Evolutionary conservation across 2,113 vertebrate genomes (phyloP).

Genomic region (Mobula birostris): DNA sequence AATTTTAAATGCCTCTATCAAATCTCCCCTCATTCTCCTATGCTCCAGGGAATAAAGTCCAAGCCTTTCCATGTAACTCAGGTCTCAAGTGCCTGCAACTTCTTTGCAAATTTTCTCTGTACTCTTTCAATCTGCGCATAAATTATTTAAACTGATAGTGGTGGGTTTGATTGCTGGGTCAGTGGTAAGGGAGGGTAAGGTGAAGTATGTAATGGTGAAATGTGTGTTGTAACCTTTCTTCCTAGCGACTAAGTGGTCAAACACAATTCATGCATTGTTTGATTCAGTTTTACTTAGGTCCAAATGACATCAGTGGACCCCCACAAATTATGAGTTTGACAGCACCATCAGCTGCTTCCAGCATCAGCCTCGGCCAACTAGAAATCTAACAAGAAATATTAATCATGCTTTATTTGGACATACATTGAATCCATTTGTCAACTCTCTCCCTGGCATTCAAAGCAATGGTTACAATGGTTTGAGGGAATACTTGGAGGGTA

Average conservation of each 20-base stretch:
- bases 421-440: background rate
- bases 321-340: too few relatives aligned
- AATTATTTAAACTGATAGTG: too few relatives aligned
- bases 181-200: too few relatives aligned
- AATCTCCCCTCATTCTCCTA: too few relatives aligned
- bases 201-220: too few relatives aligned
- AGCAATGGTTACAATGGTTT: background rate
- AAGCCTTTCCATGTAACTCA: too few relatives aligned
- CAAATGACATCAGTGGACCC: background rate
- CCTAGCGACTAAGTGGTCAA: background rate
- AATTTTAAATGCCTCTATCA: too few relatives aligned
- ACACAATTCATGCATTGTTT: background rate
- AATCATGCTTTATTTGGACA: background rate
- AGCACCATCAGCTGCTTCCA: background rate
- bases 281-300: background rate
- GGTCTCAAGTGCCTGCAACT: too few relatives aligned
- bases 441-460: background rate
- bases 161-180: too few relatives aligned
- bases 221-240: background rate
- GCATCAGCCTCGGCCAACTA: background rate
- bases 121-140: too few relatives aligned
- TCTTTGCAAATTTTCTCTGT: too few relatives aligned
- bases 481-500: background rate
- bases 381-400: background rate
- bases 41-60: too few relatives aligned